Evolutionary conservation across 1,140 invertebrate genomes (phyloP), one percentile per base, ranked within the genome.

Genomic region (Drosophila paulistorum): DNA sequence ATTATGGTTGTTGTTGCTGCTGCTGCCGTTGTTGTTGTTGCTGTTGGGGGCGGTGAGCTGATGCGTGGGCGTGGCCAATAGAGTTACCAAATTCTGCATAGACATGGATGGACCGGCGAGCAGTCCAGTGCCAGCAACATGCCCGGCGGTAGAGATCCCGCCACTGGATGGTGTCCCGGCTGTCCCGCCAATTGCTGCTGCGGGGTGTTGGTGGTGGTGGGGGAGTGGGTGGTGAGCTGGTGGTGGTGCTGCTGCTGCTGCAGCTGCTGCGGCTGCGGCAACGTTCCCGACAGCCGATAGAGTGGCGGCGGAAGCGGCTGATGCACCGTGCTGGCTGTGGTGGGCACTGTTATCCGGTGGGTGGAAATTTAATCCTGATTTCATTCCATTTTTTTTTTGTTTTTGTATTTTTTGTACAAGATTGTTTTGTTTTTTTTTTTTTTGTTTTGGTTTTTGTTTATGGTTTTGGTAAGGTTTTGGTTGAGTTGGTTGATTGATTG

Each of bases 61-160:
- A 33, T 83, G 74, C 45, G 96, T 96, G 45, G 97, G 96, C 33
- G 77, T 68, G 78, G 71, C 73, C 20, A 85, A 62, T 79, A 98
- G 93, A 55, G 97, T 96, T 77, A 97, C 96, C 83, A 98, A 93
- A 93, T 98, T 98, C 93, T 98, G 97, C 93, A 98, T 95, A 83
- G 96, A 96, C 93, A 98, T 96, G 54, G 96, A 96, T 83, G 95
- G 94, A 91, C 96, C 92, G 70, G 95, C 37, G 90, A 94, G 81
- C 91, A 94, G 91, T 91, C 94, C 93, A 90, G 81, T 54, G 90
- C 77, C 72, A 89, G 83, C 54, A 91, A 74, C 77, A 89, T 85
- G 84, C 84, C 84, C 80, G 84, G 84, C 45, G 84, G 84, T 45
- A 86, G 76, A 9, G 82, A 79, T 60, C 57, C 81, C 73, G 70